phyloP scores from a whole-genome alignment of 1,140 invertebrate genomes.

The Drosophila littoralis region DNA sequence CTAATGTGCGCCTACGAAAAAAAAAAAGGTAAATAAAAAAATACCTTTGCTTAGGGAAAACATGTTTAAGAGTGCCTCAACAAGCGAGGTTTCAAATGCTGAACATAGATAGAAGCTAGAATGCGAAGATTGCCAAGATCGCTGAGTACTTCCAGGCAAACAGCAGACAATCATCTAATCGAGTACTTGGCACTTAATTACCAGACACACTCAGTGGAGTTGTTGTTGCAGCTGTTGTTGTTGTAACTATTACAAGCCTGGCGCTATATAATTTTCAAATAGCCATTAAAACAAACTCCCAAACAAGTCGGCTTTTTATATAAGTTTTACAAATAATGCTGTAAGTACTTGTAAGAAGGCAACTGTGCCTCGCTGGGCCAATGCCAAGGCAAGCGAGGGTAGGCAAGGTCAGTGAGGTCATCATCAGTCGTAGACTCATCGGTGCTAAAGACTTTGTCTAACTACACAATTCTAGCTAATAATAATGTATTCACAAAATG shows the following conservation, averaged over 20 bases:
- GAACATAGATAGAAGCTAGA: conserved; percentile 33
- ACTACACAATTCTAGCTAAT: conserved; percentile 47
- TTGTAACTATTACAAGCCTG: conserved; percentile 47
- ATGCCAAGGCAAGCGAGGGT: conserved; percentile 30
- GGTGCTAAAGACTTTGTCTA: conserved; percentile 35
- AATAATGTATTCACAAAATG: conserved; percentile 36
- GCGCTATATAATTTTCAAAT: conserved; percentile 54
- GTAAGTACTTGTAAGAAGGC: conserved; percentile 37
- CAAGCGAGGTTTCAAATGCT: conserved; percentile 32
- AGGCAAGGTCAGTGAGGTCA: conserved; percentile 73
- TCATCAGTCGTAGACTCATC: conserved; percentile 39
- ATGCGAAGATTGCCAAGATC: conserved; percentile 48
- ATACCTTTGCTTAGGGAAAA: conserved; percentile 20
- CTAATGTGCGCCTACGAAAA: conserved; percentile 34
- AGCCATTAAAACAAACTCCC: conserved; percentile 46
- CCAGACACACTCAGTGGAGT: conserved; percentile 27
- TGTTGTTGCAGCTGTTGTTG: conserved; percentile 3
- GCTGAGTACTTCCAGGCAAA: conserved; percentile 41
- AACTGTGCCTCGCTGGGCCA: conserved; percentile 54
- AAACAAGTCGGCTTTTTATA: conserved; percentile 12
- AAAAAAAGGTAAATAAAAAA: background rate
- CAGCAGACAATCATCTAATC: conserved; percentile 57
- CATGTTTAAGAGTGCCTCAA: conserved; percentile 27
- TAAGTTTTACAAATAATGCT: conserved; percentile 25
- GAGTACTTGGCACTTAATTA: conserved; percentile 77